A percentile compares a stretch with the other conserved stretches of the same genome.
Evolutionary conservation across 2,797 vertebrate species (phyloP).

Genomic region (Tokudaia tokunoshimensis): DNA sequence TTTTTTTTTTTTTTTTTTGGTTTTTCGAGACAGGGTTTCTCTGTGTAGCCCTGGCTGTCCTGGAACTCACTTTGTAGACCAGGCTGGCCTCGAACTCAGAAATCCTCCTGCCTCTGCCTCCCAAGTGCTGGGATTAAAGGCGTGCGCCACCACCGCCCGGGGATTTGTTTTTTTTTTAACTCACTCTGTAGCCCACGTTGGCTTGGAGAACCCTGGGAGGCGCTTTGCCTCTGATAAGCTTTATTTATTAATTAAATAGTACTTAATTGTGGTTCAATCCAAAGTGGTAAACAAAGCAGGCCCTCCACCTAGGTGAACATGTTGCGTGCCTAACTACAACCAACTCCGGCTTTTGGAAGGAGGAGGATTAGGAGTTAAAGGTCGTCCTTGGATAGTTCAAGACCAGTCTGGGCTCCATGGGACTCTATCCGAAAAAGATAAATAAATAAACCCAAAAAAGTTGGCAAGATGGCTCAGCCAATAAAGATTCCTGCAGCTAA

Average conservation of each 20-base stretch:
- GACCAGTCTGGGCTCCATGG: neutral
- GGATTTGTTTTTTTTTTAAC: neutral
- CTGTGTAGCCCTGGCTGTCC: too few relatives aligned
- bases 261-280: neutral
- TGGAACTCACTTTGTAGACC: too few relatives aligned
- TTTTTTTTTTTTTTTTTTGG: neutral
- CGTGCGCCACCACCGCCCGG: too few relatives aligned
- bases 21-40: too few relatives aligned
- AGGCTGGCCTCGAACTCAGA: too few relatives aligned
- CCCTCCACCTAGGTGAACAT: neutral
- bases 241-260: constrained; percentile 49
- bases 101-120: too few relatives aligned
- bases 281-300: constrained; percentile 27
- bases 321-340: neutral
- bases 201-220: neutral
- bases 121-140: too few relatives aligned
- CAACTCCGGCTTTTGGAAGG: neutral
- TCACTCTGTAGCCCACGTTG: neutral
- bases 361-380: neutral
- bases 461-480: neutral
- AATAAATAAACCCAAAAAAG: neutral
- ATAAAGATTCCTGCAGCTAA: neutral
- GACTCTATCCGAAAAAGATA: too few relatives aligned
- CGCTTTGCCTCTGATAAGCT: neutral
- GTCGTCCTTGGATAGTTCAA: neutral